These are phyloP conservation scores for Dromococcyx pavoninus DNA, from an alignment of 2,797 vertebrate species.

Conservation along the genomic window DNA sequence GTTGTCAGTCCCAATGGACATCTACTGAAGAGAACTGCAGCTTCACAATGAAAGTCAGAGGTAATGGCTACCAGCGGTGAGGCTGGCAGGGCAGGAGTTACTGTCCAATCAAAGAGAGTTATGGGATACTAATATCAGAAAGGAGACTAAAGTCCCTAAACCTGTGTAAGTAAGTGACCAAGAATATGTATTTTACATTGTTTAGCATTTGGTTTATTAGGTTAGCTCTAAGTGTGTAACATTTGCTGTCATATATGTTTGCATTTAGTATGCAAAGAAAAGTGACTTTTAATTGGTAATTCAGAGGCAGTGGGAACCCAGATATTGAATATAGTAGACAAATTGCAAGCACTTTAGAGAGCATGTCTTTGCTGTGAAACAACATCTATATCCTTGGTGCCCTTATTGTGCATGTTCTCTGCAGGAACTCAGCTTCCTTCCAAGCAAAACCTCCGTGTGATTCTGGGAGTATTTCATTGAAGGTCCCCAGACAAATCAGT, in stretches of 20 bases:
- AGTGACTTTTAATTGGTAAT: neutral
- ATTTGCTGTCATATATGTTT: neutral
- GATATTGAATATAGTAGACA: neutral
- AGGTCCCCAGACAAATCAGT: neutral
- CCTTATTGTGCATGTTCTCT: neutral
- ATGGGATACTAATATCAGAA: neutral
- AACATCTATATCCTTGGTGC: neutral
- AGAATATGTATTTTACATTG: neutral
- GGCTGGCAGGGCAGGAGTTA: neutral
- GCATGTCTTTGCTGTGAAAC: neutral
- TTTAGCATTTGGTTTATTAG: neutral
- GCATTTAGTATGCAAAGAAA: neutral
- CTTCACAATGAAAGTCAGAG: neutral
- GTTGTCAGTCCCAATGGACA: neutral
- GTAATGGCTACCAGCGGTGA: neutral
- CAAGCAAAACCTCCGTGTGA: neutral
- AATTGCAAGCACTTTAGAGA: neutral
- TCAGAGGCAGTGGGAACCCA: neutral
- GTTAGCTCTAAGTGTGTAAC: neutral
- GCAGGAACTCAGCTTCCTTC: neutral
- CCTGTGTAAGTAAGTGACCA: neutral
- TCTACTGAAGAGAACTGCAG: neutral
- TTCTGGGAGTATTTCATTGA: neutral
- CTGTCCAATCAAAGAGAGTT: neutral
- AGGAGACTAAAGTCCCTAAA: neutral